Conservation (phyloP, 1,140 invertebrate species). For the Caenorhabditis elegans region DNA sequence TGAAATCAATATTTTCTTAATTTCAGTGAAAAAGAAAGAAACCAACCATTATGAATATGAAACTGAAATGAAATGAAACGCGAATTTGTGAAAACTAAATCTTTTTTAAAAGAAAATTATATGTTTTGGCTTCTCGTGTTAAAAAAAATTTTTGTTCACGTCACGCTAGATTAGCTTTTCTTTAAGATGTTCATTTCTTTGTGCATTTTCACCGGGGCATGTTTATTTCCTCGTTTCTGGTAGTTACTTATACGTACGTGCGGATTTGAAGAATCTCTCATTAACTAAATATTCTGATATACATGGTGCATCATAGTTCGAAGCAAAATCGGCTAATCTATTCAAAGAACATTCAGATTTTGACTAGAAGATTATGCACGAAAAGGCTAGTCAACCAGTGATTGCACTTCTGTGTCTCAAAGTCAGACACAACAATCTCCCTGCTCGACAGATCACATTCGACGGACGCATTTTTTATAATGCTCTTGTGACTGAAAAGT, state of each 20-base stretch:
- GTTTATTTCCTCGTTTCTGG: not conserved
- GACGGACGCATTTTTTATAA: not conserved
- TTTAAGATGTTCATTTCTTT: not conserved
- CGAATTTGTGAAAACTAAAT: not conserved
- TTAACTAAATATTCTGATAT: not conserved
- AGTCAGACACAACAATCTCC: slow-evolving; percentile 8
- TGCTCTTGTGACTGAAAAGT: not conserved
- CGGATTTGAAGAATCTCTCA: not conserved
- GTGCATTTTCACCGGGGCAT: not conserved
- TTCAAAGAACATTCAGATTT: not conserved
- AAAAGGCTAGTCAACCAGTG: not conserved
- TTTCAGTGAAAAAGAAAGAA: not conserved
- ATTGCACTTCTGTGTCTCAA: not conserved
- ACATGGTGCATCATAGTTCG: not conserved
- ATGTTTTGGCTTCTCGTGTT: too few species aligned
- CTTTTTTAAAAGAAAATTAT: too few species aligned
- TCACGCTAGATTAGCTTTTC: slow-evolving; percentile 5
- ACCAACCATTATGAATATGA: not conserved
- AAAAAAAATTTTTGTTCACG: too few species aligned
- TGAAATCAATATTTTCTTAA: not conserved
- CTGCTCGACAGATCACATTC: not conserved
- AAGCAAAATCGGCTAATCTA: slow-evolving; percentile 1
- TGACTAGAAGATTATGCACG: slow-evolving; percentile 25
- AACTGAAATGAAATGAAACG: too few species aligned
- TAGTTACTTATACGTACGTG: not conserved